Evolutionary conservation across 2,113 vertebrate species (phyloP).

Genomic region (Perca flavescens): DNA sequence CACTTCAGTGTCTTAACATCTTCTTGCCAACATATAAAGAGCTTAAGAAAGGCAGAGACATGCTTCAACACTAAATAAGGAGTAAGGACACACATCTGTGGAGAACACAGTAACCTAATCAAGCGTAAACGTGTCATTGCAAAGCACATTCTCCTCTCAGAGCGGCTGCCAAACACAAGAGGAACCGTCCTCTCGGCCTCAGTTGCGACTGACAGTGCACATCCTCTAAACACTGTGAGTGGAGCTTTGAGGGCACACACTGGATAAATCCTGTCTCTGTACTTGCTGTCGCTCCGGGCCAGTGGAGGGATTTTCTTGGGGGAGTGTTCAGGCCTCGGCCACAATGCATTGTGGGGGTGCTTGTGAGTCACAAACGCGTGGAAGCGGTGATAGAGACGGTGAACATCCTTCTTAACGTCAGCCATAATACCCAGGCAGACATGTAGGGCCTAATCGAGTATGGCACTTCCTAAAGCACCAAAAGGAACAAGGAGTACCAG

Average conservation of each 20-base stretch:
- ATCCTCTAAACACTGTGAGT: constrained; percentile 45
- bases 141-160: constrained; percentile 38
- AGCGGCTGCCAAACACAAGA: constrained; percentile 52
- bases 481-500: constrained; percentile 46
- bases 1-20: constrained; percentile 45
- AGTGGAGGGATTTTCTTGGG: constrained; percentile 51
- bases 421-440: constrained; percentile 60
- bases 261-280: constrained; percentile 63
- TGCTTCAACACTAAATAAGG: constrained; percentile 52
- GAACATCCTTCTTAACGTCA: constrained; percentile 66
- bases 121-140: constrained; percentile 59
- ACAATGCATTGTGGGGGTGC: constrained; percentile 62
- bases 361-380: constrained; percentile 62
- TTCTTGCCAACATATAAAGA: constrained; percentile 52
- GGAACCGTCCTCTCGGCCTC: constrained; percentile 37
- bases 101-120: constrained; percentile 55
- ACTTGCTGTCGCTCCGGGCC: constrained; percentile 57
- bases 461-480: constrained; percentile 61
- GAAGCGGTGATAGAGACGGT: constrained; percentile 64
- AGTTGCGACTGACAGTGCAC: constrained; percentile 48
- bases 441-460: constrained; percentile 61
- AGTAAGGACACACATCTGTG: constrained; percentile 49
- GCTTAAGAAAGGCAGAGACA: constrained; percentile 35
- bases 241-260: constrained; percentile 60
- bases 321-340: constrained; percentile 37